A percentile compares a stretch with the other conserved stretches of the same genome.
Conservation (phyloP, 2,113 vertebrate genomes). For the Sorex fumeus region DNA sequence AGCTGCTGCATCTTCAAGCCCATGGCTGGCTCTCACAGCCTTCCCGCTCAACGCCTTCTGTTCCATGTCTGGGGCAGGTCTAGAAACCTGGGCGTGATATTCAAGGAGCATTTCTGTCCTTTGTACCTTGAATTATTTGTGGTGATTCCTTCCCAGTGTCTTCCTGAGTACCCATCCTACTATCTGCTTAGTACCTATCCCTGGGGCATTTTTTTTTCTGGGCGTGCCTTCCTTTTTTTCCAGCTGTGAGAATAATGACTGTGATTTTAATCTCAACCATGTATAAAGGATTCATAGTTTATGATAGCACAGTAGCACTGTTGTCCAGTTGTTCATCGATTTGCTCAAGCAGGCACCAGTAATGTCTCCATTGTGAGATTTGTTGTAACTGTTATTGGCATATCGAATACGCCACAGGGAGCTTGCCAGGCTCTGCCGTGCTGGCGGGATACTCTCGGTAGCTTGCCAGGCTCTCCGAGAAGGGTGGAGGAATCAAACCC, state of each 20-base stretch:
- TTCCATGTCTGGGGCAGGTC: not conserved
- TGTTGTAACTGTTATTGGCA: too few relatives aligned
- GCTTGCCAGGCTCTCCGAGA: too few relatives aligned
- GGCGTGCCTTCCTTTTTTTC: not conserved
- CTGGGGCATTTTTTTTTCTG: not conserved
- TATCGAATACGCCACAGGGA: too few relatives aligned
- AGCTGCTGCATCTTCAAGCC: not conserved
- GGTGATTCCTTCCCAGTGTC: not conserved
- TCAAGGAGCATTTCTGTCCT: not conserved
- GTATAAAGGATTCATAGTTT: not conserved
- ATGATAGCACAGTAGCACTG: too few relatives aligned
- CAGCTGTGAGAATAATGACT: conserved; percentile 2
- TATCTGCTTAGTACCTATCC: not conserved
- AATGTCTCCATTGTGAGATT: too few relatives aligned
- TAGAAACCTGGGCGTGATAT: not conserved
- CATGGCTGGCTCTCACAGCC: not conserved
- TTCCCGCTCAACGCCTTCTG: not conserved
- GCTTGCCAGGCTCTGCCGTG: too few relatives aligned
- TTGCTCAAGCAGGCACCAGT: too few relatives aligned
- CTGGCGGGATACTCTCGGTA: too few relatives aligned
- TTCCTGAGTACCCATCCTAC: accelerated
- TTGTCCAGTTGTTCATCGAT: too few relatives aligned
- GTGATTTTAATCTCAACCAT: not conserved
- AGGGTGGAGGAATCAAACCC: too few relatives aligned
- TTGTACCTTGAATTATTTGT: conserved; percentile 18